Evolutionary conservation across 2,888 invertebrate species (phyloP).

Genomic region (Euproctis similis): DNA sequence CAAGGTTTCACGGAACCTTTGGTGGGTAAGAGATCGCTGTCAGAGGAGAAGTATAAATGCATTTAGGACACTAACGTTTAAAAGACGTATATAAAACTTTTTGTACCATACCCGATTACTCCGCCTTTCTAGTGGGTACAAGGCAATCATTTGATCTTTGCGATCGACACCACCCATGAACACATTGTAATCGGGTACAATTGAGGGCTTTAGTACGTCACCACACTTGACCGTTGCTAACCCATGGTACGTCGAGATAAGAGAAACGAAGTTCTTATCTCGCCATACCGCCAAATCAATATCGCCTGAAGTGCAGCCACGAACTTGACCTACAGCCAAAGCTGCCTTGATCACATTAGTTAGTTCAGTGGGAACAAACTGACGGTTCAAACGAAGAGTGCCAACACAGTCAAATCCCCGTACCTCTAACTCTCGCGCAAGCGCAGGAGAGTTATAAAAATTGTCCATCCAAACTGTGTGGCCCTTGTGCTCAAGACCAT

Average conservation of each 20-base stretch:
- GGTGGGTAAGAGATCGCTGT: background rate
- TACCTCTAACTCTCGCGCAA: too few species aligned
- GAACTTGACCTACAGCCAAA: slow-evolving; percentile 4
- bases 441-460: too few species aligned
- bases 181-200: slow-evolving; percentile 2
- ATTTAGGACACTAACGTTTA: slow-evolving; percentile 16
- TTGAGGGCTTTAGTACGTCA: background rate
- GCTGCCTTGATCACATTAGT: slow-evolving; percentile 1
- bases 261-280: slow-evolving; percentile 9
- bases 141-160: slow-evolving; percentile 10
- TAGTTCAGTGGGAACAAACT: slow-evolving; percentile 7
- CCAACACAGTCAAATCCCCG: slow-evolving; percentile 14
- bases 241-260: slow-evolving; percentile 5
- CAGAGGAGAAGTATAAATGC: slow-evolving; percentile 2
- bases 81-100: slow-evolving; percentile 12
- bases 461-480: too few species aligned
- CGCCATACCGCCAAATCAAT: slow-evolving; percentile 9
- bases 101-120: slow-evolving; percentile 20
- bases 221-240: background rate
- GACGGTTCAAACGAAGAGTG: slow-evolving; percentile 7
- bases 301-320: slow-evolving; percentile 4
- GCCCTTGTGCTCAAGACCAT: slow-evolving; percentile 1
- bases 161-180: slow-evolving; percentile 5
- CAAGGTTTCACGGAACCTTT: background rate
- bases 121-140: slow-evolving; percentile 15